Base-by-base conservation (phyloP, 2,888 invertebrate species). In the Craniophora ligustri region DNA sequence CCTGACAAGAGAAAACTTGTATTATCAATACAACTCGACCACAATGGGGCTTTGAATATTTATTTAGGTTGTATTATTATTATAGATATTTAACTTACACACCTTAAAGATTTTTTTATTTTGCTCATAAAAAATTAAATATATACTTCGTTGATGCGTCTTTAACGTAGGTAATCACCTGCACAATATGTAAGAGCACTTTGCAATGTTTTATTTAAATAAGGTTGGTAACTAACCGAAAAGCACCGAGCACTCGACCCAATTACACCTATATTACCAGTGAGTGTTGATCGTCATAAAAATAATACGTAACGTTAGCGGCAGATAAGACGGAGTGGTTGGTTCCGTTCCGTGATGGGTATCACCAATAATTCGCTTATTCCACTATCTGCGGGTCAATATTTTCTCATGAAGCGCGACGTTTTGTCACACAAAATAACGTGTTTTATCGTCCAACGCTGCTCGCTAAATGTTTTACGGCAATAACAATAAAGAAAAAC, bases 381-480 rank as follows among this genome's bases (percentile, higher is more conserved):
- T 84, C 87, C 88, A 84, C 91, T 91, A 92, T 92, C 91, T 92
- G 91, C 86, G 91, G 91, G 89, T 92, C 89, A 87, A 92, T 93
- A 93, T 85, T 91, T 93, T 92, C 92, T 92, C 93, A 92, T 92
- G 90, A 93, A 92, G 80, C 84, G 77, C 79, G 92, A 91, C 93
- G 79, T 89, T 92, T 92, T 92, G 92, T 93, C 92, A 92, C 93
- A 93, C 92, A 92, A 92, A 93, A 93, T 92, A 91, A 86, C 84
- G 84, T 91, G 89, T 91, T 93, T 93, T 92, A 92, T 92, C 71
- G 85, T 76, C 71, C 81, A 81, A 77, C 78, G 84, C 78, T 78
- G 84, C 82, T 81, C 84, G 86, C 92, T 92, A 92, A 93, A 92
- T 91, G 92, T 87, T 92, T 91, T 87, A 91, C 88, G 84, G 88